These are phyloP conservation scores for Moxostoma hubbsi DNA, from an alignment of 2,797 vertebrate species.

Conservation along the genomic window DNA sequence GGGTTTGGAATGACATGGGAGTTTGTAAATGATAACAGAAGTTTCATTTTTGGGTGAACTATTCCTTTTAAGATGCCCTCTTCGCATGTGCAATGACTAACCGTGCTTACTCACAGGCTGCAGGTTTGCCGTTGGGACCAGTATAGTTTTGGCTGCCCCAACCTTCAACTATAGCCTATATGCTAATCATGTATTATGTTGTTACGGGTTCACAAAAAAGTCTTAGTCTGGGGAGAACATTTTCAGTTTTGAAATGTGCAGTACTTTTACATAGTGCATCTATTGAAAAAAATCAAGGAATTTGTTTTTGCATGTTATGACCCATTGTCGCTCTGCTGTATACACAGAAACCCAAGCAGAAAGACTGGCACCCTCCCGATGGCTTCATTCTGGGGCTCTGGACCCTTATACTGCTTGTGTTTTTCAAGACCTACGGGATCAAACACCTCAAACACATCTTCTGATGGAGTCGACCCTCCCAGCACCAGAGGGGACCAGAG, in stretches of 20 bases:
- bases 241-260: not conserved
- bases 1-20: no score
- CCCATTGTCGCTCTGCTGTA: not conserved
- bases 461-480: slow-evolving; percentile 67
- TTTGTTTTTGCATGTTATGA: not conserved
- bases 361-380: slow-evolving; percentile 96
- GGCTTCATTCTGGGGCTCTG: slow-evolving; percentile 97
- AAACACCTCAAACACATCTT: slow-evolving; percentile 98
- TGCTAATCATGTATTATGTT: not conserved
- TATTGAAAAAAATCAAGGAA: slow-evolving; percentile 15
- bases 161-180: not conserved
- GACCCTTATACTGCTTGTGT: slow-evolving; percentile 95
- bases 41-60: no score
- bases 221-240: not conserved
- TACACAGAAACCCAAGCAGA: slow-evolving; percentile 92
- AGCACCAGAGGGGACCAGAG: slow-evolving; percentile 6
- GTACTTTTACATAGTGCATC: not conserved
- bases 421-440: slow-evolving; percentile 95
- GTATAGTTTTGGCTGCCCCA: not conserved
- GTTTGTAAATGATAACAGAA: no score
- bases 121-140: not conserved
- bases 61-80: no score
- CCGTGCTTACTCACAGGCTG: not conserved
- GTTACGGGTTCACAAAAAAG: not conserved
- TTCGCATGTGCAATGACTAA: not conserved